Evolutionary conservation across 2,797 vertebrate genomes (phyloP).

Genomic region (Hydrocynus forskahlii): DNA sequence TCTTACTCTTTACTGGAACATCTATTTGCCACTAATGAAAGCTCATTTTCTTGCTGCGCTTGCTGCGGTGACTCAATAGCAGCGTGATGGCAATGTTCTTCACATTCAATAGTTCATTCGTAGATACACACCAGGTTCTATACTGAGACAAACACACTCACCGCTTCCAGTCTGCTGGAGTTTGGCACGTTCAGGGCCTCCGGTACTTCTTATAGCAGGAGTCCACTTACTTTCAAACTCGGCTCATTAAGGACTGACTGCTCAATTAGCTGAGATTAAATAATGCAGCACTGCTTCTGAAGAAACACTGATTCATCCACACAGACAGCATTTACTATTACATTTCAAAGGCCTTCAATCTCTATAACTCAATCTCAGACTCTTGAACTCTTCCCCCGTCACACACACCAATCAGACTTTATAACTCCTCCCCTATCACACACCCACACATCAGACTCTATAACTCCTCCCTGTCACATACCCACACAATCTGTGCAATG

Average conservation of each 20-base stretch:
- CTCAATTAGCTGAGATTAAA: conserved; percentile 37
- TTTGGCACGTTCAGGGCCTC: neutral
- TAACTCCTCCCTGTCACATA: too few relatives aligned
- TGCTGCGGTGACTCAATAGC: neutral
- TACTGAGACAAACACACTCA: neutral
- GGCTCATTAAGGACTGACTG: conserved; percentile 15
- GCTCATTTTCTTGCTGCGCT: neutral
- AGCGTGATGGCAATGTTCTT: conserved; percentile 25
- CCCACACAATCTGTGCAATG: too few relatives aligned
- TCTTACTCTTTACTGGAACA: conserved; percentile 30
- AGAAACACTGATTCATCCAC: conserved; percentile 38
- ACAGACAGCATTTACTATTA: neutral
- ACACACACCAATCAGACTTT: too few relatives aligned
- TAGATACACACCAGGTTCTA: conserved; percentile 7
- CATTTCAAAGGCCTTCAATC: too few relatives aligned
- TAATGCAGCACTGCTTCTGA: conserved; percentile 33
- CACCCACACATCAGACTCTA: too few relatives aligned
- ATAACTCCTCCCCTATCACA: too few relatives aligned
- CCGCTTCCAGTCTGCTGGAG: conserved; percentile 8
- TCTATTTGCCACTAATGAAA: conserved; percentile 13
- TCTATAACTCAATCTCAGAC: too few relatives aligned
- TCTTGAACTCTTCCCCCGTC: too few relatives aligned
- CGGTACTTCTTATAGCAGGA: neutral
- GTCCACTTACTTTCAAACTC: conserved; percentile 4
- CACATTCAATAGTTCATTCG: neutral